phyloP scores from a whole-genome alignment of 2,797 vertebrate genomes.

The Thripadectes ignobilis region DNA sequence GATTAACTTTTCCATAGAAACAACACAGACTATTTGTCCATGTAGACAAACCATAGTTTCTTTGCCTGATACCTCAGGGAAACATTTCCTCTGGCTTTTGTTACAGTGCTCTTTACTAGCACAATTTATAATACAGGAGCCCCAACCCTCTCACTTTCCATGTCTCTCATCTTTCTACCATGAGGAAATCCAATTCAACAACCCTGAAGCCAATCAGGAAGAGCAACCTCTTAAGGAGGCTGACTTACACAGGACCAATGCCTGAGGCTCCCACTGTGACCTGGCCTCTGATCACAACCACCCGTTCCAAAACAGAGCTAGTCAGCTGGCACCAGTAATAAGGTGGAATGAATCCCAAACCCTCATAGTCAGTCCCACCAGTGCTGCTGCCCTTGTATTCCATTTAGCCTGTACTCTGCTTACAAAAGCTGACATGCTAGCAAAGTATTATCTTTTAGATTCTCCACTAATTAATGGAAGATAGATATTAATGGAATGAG shows the following conservation, averaged over 20 bases:
- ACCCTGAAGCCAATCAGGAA: background rate
- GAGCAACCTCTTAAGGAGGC: fast-evolving
- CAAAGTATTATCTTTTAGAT: background rate
- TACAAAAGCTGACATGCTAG: background rate
- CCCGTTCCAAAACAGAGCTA: background rate
- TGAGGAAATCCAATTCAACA: background rate
- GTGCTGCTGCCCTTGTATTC: background rate
- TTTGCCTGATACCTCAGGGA: background rate
- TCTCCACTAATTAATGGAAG: background rate
- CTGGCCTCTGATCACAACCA: background rate
- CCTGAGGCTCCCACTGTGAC: background rate
- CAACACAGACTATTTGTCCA: background rate
- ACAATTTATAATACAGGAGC: background rate
- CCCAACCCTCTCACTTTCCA: background rate
- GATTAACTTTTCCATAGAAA: background rate
- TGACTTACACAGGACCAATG: background rate
- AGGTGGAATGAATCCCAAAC: background rate
- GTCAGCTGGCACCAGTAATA: background rate
- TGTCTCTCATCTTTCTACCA: background rate
- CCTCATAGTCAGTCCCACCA: background rate
- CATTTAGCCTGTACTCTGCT: background rate
- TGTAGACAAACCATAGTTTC: background rate
- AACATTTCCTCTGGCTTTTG: background rate
- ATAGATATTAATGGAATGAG: background rate
- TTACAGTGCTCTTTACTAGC: background rate